Percentiles rank a stretch among this genome's conserved stretches.
phyloP scores from a whole-genome alignment of 2,797 vertebrate genomes.

The Characodon lateralis region DNA sequence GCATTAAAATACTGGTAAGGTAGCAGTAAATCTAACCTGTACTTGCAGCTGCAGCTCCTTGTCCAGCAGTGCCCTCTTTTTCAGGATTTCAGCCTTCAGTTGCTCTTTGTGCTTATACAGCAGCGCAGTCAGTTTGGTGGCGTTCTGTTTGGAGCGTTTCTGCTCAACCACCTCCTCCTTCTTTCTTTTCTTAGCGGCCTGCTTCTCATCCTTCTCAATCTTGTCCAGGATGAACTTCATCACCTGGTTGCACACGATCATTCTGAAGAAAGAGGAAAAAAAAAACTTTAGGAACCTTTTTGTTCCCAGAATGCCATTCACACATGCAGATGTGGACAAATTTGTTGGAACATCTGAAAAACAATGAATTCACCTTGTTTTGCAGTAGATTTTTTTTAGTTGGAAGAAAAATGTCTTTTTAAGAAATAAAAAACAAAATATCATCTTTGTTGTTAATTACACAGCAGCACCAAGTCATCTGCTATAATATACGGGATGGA shows the following conservation, averaged over 20 bases:
- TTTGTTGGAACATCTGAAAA: no score
- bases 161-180: conserved; percentile 96
- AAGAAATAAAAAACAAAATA: no score
- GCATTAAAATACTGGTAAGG: background rate
- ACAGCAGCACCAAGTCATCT: no score
- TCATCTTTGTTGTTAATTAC: no score
- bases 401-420: no score
- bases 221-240: conserved; percentile 99
- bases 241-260: conserved; percentile 99
- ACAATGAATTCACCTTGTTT: no score
- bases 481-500: no score
- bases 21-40: conserved; percentile 83
- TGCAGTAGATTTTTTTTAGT: no score
- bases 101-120: conserved; percentile 99
- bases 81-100: conserved; percentile 95
- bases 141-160: conserved; percentile 95
- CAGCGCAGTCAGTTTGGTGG: conserved; percentile 92
- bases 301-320: no score
- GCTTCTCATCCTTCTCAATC: conserved; percentile 98
- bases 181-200: conserved; percentile 96
- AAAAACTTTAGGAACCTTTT: background rate
- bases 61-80: conserved; percentile 95
- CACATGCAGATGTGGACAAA: no score
- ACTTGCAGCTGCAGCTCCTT: conserved; percentile 97
- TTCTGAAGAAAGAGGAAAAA: conserved; percentile 74